phyloP scores from a whole-genome alignment of 2,888 invertebrate species.

The Brachynemurus nebulosus region DNA sequence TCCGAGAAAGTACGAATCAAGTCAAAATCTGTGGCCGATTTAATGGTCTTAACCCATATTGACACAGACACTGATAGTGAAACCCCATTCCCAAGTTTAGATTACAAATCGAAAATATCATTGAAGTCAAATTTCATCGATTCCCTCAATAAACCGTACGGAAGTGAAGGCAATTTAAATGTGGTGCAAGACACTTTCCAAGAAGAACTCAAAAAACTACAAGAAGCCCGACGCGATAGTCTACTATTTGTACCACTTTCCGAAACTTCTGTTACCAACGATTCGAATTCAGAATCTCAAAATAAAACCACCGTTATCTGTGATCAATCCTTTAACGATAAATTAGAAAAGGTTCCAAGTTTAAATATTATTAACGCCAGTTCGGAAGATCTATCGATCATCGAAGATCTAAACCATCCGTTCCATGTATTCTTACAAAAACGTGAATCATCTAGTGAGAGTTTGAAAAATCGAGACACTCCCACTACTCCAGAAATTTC shows the following conservation, averaged over 20 bases:
- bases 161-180: constrained; percentile 41
- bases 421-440: not conserved
- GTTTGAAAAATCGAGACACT: no score
- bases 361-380: not conserved
- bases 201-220: constrained; percentile 36
- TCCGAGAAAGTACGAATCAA: constrained; percentile 49
- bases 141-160: constrained; percentile 29
- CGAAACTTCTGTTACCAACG: not conserved
- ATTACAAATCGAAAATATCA: constrained; percentile 29
- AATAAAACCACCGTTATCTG: not conserved
- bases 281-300: constrained; percentile 5
- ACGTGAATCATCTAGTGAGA: no score
- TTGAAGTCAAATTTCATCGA: constrained; percentile 30
- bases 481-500: no score
- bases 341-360: not conserved
- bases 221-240: constrained; percentile 31
- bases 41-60: constrained; percentile 52
- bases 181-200: constrained; percentile 38
- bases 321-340: no score
- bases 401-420: not conserved
- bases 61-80: constrained; percentile 42
- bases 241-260: constrained; percentile 30
- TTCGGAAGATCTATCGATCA: constrained; percentile 1
- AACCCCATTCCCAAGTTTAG: constrained; percentile 30
- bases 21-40: constrained; percentile 50